Evolutionary conservation across 1,140 invertebrate species (phyloP).

Genomic region (Cotesia glomerata): DNA sequence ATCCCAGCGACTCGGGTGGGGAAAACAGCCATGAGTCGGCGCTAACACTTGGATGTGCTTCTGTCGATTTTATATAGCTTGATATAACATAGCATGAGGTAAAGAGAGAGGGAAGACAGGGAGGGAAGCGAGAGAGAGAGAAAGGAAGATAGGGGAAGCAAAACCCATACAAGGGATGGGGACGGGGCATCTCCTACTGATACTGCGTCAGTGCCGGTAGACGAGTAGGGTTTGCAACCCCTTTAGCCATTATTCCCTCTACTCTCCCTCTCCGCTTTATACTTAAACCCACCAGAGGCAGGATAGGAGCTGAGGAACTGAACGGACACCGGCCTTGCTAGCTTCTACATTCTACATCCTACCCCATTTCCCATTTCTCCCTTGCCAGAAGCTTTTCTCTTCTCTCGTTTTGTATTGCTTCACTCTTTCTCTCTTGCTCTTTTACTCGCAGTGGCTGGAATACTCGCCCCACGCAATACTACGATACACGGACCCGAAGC

Average conservation of each 20-base stretch:
- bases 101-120: neutral
- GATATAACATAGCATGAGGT: no score
- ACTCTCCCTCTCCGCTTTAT: neutral
- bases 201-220: constrained; percentile 39
- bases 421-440: neutral
- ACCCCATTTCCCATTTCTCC: no score
- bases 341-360: no score
- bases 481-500: no score
- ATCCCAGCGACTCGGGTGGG: no score
- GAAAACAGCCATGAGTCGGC: no score
- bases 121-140: neutral
- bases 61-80: no score
- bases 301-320: neutral
- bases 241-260: constrained; percentile 43
- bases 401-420: neutral
- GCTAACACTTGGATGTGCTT: neutral
- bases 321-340: neutral
- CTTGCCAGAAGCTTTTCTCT: no score
- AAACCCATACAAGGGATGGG: constrained; percentile 5
- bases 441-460: neutral
- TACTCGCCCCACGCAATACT: no score
- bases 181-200: constrained; percentile 30
- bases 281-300: neutral
- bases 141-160: constrained; percentile 5
- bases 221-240: constrained; percentile 52